A percentile compares a stretch with the other conserved stretches of the same genome.
phyloP scores from a whole-genome alignment of 1,140 invertebrate species.

The Drosophila ambigua region DNA sequence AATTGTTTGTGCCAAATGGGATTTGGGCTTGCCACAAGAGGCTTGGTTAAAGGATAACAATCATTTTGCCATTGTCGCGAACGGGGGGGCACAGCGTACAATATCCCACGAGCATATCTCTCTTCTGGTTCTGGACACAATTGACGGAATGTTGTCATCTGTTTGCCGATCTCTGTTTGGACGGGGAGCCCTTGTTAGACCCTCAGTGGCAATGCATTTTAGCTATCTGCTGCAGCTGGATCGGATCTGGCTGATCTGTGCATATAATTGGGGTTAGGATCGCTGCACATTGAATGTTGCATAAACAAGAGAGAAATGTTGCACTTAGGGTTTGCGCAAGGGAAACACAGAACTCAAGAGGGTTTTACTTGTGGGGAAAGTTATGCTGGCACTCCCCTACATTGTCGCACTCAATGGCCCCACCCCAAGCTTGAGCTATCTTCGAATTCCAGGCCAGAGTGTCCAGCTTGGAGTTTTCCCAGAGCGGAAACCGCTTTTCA shows the following conservation, averaged over 20 bases:
- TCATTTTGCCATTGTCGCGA: slow-evolving; percentile 76
- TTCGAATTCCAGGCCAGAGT: no score
- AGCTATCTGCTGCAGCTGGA: slow-evolving; percentile 27
- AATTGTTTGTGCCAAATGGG: slow-evolving; percentile 78
- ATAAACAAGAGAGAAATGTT: slow-evolving; percentile 2
- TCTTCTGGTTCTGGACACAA: slow-evolving; percentile 57
- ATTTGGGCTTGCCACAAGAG: slow-evolving; percentile 77
- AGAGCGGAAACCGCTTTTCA: slow-evolving; percentile 34
- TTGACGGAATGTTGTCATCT: slow-evolving; percentile 68
- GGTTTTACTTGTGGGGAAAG: no score
- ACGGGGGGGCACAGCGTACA: no score
- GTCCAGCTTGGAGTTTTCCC: slow-evolving; percentile 26
- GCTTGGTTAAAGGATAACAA: slow-evolving; percentile 80
- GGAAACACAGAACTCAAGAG: not conserved
- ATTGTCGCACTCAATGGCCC: not conserved
- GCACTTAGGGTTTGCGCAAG: slow-evolving; percentile 20
- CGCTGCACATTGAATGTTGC: not conserved
- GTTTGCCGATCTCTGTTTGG: slow-evolving; percentile 57
- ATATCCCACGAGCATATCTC: slow-evolving; percentile 22
- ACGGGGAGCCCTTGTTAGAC: slow-evolving; percentile 23
- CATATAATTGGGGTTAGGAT: slow-evolving; percentile 19
- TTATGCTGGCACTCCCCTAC: no score
- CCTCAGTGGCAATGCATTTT: slow-evolving; percentile 16
- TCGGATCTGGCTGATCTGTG: slow-evolving; percentile 38
- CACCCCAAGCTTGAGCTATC: not conserved